Conservation (phyloP, 2,113 vertebrate species). For the Malurus elegans region DNA sequence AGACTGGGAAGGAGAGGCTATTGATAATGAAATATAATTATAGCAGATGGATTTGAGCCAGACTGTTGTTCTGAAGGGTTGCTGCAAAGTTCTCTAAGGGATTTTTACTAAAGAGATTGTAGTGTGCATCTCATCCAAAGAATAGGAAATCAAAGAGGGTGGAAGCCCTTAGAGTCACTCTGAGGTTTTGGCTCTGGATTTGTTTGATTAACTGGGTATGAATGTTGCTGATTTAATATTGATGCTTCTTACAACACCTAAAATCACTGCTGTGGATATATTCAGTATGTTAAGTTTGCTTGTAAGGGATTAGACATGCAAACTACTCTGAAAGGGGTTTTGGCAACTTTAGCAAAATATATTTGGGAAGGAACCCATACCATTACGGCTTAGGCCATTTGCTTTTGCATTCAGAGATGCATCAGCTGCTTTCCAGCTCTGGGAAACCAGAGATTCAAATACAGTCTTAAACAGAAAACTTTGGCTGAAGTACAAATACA, state of each 20-base stretch:
- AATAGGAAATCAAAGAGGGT: not conserved
- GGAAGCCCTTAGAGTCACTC: slow-evolving; percentile 2
- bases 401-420: not conserved
- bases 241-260: not conserved
- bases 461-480: not conserved
- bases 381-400: not conserved
- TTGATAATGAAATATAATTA: not conserved
- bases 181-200: slow-evolving; percentile 45
- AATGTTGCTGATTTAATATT: not conserved
- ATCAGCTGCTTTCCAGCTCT: not conserved
- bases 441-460: not conserved
- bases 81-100: slow-evolving; percentile 32
- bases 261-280: not conserved
- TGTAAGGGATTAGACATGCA: not conserved
- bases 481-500: slow-evolving; percentile 10
- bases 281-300: not conserved
- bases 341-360: not conserved
- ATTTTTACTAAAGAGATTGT: not conserved
- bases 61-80: not conserved
- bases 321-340: not conserved
- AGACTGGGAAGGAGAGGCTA: not conserved
- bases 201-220: slow-evolving; percentile 8
- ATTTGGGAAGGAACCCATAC: not conserved
- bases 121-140: not conserved
- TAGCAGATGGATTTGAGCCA: slow-evolving; percentile 37